Conservation (phyloP, 2,113 vertebrate genomes). For the Octodon degus region DNA sequence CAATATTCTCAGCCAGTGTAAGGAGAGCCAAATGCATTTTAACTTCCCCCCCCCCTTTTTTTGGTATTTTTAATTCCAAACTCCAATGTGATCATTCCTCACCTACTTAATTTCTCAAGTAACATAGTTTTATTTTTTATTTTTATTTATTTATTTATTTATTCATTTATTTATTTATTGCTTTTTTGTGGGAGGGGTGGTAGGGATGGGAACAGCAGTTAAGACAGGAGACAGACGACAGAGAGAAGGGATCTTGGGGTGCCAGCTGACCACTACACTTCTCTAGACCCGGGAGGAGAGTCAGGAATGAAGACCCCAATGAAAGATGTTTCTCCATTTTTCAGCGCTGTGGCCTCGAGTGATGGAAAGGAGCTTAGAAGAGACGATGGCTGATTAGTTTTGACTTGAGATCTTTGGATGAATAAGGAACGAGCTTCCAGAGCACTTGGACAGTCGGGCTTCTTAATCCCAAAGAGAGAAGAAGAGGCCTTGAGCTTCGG, state of each 20-base stretch:
- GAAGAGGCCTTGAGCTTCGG: slow-evolving; percentile 14
- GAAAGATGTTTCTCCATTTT: background rate
- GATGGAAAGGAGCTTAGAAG: background rate
- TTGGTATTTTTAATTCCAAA: slow-evolving; percentile 90
- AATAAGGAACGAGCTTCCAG: slow-evolving; percentile 59
- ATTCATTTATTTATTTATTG: too few relatives aligned
- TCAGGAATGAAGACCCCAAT: slow-evolving; percentile 43
- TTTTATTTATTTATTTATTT: background rate
- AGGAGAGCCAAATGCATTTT: slow-evolving; percentile 92
- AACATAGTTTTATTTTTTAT: background rate
- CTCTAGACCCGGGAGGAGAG: background rate
- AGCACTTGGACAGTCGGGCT: slow-evolving; percentile 58
- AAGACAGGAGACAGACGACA: background rate
- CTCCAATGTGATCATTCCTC: slow-evolving; percentile 95
- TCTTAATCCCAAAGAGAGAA: slow-evolving; percentile 42
- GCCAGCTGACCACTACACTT: background rate
- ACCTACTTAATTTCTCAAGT: slow-evolving; percentile 65
- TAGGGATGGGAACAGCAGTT: background rate
- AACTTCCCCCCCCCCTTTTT: slow-evolving; percentile 7
- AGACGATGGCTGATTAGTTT: background rate
- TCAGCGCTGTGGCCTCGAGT: slow-evolving; percentile 2
- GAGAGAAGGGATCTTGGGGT: background rate
- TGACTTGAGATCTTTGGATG: slow-evolving; percentile 64
- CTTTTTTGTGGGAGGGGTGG: background rate
- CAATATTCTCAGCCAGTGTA: slow-evolving; percentile 98